Conservation (phyloP, 2,797 vertebrate species). For the Lacerta bilineata region DNA sequence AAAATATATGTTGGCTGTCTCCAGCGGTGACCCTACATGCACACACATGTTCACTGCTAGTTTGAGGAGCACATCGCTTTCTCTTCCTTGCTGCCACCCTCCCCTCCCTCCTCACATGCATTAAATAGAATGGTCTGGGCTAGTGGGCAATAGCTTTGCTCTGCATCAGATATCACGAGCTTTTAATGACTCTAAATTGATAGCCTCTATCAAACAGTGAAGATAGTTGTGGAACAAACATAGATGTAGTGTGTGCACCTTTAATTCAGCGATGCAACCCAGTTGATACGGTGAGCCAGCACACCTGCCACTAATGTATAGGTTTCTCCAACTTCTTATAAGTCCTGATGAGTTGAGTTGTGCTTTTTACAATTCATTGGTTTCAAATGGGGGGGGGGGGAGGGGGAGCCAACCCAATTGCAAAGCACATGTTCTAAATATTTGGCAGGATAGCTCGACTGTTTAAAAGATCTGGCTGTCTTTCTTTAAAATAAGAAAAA, state of each 20-base stretch:
- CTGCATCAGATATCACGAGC: background rate
- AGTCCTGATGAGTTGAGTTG: conserved; percentile 50
- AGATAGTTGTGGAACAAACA: conserved; percentile 29
- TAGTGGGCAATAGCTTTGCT: background rate
- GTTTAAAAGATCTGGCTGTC: conserved; percentile 40
- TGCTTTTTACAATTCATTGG: conserved; percentile 50
- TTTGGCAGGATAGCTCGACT: conserved; percentile 56
- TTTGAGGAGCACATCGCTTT: background rate
- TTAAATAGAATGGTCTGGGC: background rate
- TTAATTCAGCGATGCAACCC: background rate
- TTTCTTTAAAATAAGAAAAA: background rate
- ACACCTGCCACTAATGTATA: conserved; percentile 4
- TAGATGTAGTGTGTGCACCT: conserved; percentile 27
- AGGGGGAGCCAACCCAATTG: conserved; percentile 22
- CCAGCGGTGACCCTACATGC: too few species aligned
- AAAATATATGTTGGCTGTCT: background rate
- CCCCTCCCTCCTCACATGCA: background rate
- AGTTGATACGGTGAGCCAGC: background rate
- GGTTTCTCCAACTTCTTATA: conserved; percentile 51
- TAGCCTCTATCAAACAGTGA: background rate
- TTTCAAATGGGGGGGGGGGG: conserved; percentile 42
- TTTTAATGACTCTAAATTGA: background rate
- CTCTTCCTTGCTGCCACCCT: background rate
- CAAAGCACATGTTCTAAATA: conserved; percentile 20
- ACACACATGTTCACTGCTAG: too few species aligned